Base-by-base conservation (phyloP, 2,888 invertebrate species). In the Fissipunctia ypsillon region DNA sequence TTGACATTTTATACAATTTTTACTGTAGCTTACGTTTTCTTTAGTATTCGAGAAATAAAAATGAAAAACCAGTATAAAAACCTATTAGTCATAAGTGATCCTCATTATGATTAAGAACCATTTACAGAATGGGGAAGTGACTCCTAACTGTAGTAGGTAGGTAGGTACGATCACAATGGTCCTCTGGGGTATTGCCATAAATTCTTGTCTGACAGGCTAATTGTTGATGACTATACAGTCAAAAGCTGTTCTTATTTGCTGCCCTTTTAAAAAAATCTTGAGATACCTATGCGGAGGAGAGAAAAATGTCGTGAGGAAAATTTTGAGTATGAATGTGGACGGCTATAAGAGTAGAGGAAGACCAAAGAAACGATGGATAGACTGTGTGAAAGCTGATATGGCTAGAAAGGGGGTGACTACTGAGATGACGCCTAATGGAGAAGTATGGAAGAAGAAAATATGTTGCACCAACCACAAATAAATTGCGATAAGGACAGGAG, bases 131-230 rank as follows among this genome's bases (percentile, higher is more conserved):
- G 16, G 28, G 22, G 22, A 31, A 48, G 28, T 56, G 56, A 10
- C 16, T 25, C 19, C n/a, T n/a, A 14, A 57, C 48, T 31, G 56
- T 41, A 41, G 25, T 56, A n/a, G 25, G 25, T n/a, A 28, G 19
- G 10, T 16, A 60, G 4, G 5, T 56, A 56, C 35, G 14, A 25
- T 9, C 28, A 76, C 54, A 73, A 76, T 63, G n/a, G 31, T 50
- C 10, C 78, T 59, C 69, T 12, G 25, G 69, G 57, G 69, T 43
- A 28, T 59, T 77, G 3, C 41, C 50, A 68, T 43, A 35, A n/a
- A 63, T 45, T 45, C n/a, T 52, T 25, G 19, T 4, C 28, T 5
- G 48, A 25, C 41, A 35, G 31, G 19, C 19, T 0, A 2, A n/a
- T 48, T 57, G 22, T 41, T 28, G 41, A 50, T 38, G 5, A 41